Base-by-base conservation (phyloP, 2,797 vertebrate genomes). In the Sorex maritimensis region DNA sequence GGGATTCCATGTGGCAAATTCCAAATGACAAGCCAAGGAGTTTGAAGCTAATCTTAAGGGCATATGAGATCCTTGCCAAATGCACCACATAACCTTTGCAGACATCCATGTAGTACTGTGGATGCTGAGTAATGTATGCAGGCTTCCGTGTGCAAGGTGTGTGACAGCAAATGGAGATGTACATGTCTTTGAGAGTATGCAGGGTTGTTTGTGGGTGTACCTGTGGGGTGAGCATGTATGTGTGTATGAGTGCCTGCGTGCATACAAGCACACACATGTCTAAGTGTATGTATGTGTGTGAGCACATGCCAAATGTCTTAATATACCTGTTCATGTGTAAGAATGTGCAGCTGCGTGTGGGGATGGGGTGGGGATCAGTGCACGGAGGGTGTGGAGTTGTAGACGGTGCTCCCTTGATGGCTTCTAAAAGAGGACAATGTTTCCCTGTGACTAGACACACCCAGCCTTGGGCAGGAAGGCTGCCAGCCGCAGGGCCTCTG, bases 371-470 rank as follows among this genome's bases (percentile, higher is more conserved):
- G 3, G 67, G 34, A 41, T 28, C 1, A 2, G 38, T 21, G 8
- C 0, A 0, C 5, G 7, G 41, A 7, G 41, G 0, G 13, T 19
- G 19, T 17, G 9, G 63, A 67, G 63, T 21, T 1, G 17, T 41
- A 17, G 8, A 26, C 12, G 23, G 28, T 17, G 19, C 30, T 49
- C 34, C 73, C 28, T 30, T 14, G 2, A 3, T 13, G 44, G 41
- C 4, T 21, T 75, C 9, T 49, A 69, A n/a, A 34, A 55, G 52
- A 21, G 75, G 21, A 75, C 17, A 73, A 21, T 26, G 55, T 23
- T 30, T 61, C 28, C n/a, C 26, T 28, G 46, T 65, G 49, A 72
- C 23, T n/a, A 44, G 84, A 61, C 17, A 2, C 7, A 17, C 21
- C 19, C 78, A 69, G 41, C 28, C 61, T 61, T 52, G 73, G 61